phyloP scores from a whole-genome alignment of 2,113 vertebrate genomes.

The Nannobrachium achirus region DNA sequence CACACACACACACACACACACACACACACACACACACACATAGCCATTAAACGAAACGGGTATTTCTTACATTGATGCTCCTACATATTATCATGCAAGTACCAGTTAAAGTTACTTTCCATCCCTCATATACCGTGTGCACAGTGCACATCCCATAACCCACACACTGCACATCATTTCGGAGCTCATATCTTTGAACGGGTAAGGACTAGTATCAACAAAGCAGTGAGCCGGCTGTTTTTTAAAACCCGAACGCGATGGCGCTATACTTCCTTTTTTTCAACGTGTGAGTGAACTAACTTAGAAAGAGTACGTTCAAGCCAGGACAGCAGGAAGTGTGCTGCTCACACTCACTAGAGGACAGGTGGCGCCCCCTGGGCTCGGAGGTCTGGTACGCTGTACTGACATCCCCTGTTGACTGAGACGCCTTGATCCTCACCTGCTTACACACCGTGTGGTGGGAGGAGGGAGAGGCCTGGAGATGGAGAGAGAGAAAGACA shows the following conservation, averaged over 20 bases:
- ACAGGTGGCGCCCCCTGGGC: constrained; percentile 91
- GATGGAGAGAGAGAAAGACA: not conserved
- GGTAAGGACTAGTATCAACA: too few relatives aligned
- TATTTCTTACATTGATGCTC: too few relatives aligned
- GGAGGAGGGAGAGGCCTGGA: constrained; percentile 79
- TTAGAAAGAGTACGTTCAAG: not conserved
- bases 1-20: too few relatives aligned
- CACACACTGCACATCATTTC: too few relatives aligned
- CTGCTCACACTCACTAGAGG: constrained; percentile 86
- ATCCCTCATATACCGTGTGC: too few relatives aligned
- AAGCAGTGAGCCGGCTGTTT: too few relatives aligned
- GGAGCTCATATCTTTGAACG: too few relatives aligned
- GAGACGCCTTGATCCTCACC: constrained; percentile 95
- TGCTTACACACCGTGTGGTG: constrained; percentile 87
- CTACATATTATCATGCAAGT: too few relatives aligned
- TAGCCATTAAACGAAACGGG: too few relatives aligned
- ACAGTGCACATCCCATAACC: too few relatives aligned
- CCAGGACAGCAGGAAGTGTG: not conserved
- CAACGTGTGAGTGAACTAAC: not conserved
- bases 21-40: too few relatives aligned
- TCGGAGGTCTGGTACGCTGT: constrained; percentile 87
- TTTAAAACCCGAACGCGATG: not conserved
- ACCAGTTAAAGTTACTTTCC: too few relatives aligned
- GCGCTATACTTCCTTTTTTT: not conserved
- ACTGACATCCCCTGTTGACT: constrained; percentile 91